Evolutionary conservation across 2,113 vertebrate genomes (phyloP), one percentile per base, ranked within the genome.

Genomic region (Melanocharis versteri): DNA sequence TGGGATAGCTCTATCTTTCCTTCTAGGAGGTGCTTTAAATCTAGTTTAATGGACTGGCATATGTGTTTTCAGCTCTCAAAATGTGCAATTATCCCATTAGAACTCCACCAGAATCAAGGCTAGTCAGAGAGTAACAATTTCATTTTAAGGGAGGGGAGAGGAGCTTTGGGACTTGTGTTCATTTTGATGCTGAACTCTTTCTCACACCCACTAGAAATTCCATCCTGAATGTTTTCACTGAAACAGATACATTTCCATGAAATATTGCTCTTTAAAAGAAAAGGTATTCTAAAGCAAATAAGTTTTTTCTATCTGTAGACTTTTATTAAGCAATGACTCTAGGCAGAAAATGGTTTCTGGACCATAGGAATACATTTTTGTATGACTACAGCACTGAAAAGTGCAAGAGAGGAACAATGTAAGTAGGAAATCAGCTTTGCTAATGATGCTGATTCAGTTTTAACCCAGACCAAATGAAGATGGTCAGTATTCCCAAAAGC

Each of bases 161-260:
- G 86, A 95, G 91, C 73, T 96, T 83, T 87, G 97, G 95, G 91
- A 91, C 73, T 58, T 93, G 7, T 35, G 42, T 80, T 83, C 88
- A 75, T 72, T 93, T 91, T 94, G 79, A 60, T 92, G 79, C 45
- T 91, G 77, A 95, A 66, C 62, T 83, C 87, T 87, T 94, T 96
- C 94, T 87, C 90, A 94, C 75, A 90, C 82, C 81, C 91, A 64
- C 84, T 68, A 81, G 56, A 92, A 89, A 89, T 92, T 94, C 80
- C 93, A 68, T 81, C 54, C 47, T 56, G n/a, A 91, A 60, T 90
- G 64, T 68, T 91, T 91, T 87, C 84, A 72, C 57, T 95, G 58
- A 86, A 95, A 93, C 45, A 85, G 58, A 85, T 85, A 88, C 21
- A 83, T 88, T 96, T 93, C 27, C 10, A 53, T 76, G 79, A 93